Evolutionary conservation across 2,888 invertebrate genomes (phyloP), one percentile per base, ranked within the genome.

Genomic region (Pemphredon lugubris): DNA sequence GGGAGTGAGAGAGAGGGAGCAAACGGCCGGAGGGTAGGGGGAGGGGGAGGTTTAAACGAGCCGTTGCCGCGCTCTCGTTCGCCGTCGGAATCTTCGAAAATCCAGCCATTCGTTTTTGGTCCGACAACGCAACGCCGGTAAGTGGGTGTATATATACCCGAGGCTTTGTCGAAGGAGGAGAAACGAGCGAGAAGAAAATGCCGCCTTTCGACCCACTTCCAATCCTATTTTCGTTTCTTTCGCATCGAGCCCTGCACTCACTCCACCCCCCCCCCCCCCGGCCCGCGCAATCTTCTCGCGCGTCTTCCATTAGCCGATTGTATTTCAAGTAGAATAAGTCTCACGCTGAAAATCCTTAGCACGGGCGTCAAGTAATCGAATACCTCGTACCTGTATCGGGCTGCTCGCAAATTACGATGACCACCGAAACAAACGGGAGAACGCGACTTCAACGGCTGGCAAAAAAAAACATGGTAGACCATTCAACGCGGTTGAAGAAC

Each of bases 241-340:
- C 45, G 32, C 37, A 2, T 14, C 20, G 32, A 7, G 1, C 42
- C 14, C 39, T n/a, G 5, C 16, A 16, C 20, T 18, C n/a, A 16
- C 42, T 4, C 11, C 21, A 51, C 37, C 32, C 30, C 55, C 18
- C 6, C 11, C 39, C 5, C n/a, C 13, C 23, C 18, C 0, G 18
- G 9, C 57, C 9, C 13, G 34, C 18, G 51, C 71, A 21, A 60
- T 39, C 47, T 45, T 34, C 57, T 39, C 69, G 45, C 59, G 44
- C 71, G 72, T 69, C 69, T 80, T 79, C 84, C 85, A 85, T 85
- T 85, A 85, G 84, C 77, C 83, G 80, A 85, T 85, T 85, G 85
- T 85, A 79, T 85, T 81, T 79, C 75, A 68, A 77, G 65, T 73
- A 73, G 76, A 80, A 77, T 77, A 79, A 85, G 79, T 75, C 76